Evolutionary conservation across 2,113 vertebrate genomes (phyloP), one percentile per base, ranked within the genome.

Genomic region (Oreochromis aureus): DNA sequence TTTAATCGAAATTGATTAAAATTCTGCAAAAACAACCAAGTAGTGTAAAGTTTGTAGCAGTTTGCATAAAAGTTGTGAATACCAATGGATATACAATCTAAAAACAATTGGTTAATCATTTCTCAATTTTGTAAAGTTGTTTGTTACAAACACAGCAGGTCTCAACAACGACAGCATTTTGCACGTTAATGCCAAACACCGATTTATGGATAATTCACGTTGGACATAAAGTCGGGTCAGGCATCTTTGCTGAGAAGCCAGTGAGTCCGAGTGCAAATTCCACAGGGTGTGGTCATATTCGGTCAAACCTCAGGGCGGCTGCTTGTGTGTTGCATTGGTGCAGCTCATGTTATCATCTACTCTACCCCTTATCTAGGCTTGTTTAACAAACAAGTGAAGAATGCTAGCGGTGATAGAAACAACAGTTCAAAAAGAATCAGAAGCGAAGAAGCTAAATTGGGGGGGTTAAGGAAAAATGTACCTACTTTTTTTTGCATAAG

Each of bases 401-500:
- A 58, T 48, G 53, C 22, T 56, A 51, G 56, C 4, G 24, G 3
- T 76, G 53, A 46, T 44, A 39, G 82, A 71, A 85, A 79, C 15
- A 76, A 90, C 32, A 87, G 81, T 58, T 82, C 85, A 86, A 89
- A 78, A 89, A 86, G 27, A 53, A 82, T 85, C 81, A 87, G 41
- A 82, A 82, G 89, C 71, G 22, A 90, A 87, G 22, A 84, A 91
- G 83, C 51, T 30, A 73, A 73, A 46, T 44, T 44, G n/a, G 66
- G 63, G 36, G 69, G 2, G 69, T 66, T 66, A 66, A 66, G 39
- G 39, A 44, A 27, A 27, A 46, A 73, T 46, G 46, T 53, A 53
- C 48, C 92, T 93, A 87, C 6, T 51, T 76, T 30, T 30, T 59
- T 69, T 91, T 69, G 84, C 83, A 88, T 61, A 88, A 92, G 91